These are phyloP conservation scores for Macropus fuliginosus DNA, from an alignment of 2,797 vertebrate genomes.

Conservation along the genomic window DNA sequence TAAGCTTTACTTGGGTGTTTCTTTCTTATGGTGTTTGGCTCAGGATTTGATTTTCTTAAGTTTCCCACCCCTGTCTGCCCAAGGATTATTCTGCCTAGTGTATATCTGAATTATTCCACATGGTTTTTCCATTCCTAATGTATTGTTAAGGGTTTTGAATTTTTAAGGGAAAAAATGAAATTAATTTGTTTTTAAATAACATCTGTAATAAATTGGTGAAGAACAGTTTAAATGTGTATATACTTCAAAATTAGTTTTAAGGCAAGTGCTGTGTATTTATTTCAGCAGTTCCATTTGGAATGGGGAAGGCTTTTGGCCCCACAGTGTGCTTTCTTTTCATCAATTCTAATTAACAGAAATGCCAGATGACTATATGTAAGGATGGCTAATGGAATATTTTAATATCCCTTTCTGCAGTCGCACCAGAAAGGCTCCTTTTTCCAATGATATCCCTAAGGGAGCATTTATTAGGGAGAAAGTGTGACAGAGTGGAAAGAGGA, in stretches of 20 bases:
- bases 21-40: neutral
- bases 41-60: constrained; percentile 1
- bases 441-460: neutral
- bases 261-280: neutral
- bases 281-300: neutral
- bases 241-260: constrained; percentile 8
- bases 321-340: neutral
- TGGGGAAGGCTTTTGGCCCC: neutral
- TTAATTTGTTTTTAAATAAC: neutral
- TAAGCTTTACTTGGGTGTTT: neutral
- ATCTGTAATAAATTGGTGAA: neutral
- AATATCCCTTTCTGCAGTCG: neutral
- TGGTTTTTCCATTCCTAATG: neutral
- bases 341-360: neutral
- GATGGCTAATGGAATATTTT: neutral
- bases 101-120: neutral
- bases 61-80: neutral
- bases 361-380: neutral
- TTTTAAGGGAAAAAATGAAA: neutral
- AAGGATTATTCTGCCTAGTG: neutral
- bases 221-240: neutral
- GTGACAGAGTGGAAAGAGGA: neutral
- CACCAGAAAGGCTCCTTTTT: neutral
- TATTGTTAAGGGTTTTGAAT: neutral
- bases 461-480: neutral